Evolutionary conservation across 2,888 invertebrate genomes (phyloP).

Genomic region (Lasioglossum calceatum): DNA sequence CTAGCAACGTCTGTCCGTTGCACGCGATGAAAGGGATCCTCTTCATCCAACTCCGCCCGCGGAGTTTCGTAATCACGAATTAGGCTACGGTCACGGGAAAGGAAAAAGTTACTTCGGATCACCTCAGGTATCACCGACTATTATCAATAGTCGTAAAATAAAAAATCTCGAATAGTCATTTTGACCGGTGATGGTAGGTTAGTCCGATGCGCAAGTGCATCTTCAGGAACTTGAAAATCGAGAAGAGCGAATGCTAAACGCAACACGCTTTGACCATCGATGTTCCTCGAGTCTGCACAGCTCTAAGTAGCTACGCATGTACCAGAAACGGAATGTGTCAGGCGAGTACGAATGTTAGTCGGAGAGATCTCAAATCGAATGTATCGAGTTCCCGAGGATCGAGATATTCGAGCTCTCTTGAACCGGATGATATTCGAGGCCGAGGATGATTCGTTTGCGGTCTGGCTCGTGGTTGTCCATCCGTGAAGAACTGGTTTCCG

Average conservation of each 20-base stretch:
- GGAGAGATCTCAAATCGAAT: neutral
- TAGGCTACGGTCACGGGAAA: neutral
- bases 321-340: constrained; percentile 16
- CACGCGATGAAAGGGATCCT: constrained; percentile 6
- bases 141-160: no score
- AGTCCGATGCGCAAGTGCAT: no score
- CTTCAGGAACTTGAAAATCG: no score
- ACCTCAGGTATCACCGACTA: no score
- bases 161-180: no score
- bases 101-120: no score
- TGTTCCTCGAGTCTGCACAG: neutral
- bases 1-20: neutral
- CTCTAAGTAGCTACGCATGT: neutral
- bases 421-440: constrained; percentile 45
- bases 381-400: constrained; percentile 41
- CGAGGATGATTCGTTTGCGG: constrained; percentile 57
- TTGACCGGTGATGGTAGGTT: no score
- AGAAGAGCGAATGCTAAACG: no score
- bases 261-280: no score
- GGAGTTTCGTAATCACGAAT: constrained; percentile 20
- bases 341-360: neutral
- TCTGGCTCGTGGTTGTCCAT: constrained; percentile 33
- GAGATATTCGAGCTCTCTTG: constrained; percentile 48
- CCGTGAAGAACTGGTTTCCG: constrained; percentile 37
- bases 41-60: neutral